Evolutionary conservation across 2,797 vertebrate species (phyloP), one percentile per base, ranked within the genome.

Genomic region (Halcyon leucocephala): DNA sequence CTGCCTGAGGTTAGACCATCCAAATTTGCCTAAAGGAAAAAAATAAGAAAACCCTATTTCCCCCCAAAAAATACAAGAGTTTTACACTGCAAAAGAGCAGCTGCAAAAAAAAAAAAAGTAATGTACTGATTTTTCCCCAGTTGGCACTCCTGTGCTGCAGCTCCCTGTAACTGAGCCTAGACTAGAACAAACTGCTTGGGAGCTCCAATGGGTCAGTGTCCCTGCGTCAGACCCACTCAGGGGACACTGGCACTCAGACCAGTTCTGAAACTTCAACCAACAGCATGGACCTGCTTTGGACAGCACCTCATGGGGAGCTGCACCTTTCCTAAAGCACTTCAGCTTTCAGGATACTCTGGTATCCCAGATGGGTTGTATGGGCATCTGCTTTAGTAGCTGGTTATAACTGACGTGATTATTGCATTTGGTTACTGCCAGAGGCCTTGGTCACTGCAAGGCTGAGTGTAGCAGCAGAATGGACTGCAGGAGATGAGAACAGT

Each of bases 261-360:
- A 7, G 3, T 26, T 57, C n/a, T 33, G 29, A 76, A 17, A 24
- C 12, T 26, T 3, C 35, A 80, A 2, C 14, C 29, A 64, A 12
- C 3, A 57, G 5, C 8, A 2, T 6, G 2, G 3, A 33, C 28
- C 24, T 5, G 0, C 48, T 7, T 1, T 51, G 42, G 12, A 35
- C 49, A 67, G 12, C 82, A 79, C 41, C n/a, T 64, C 26, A 39
- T 3, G 1, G 19, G 8, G 3, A 83, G 26, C n/a, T 74, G 8
- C 35, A 35, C 15, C 16, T 39, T 70, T 49, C 62, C 33, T 13
- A 37, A 35, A 71, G 39, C 24, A 25, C 13, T 89, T 57, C 41
- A 33, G 19, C 52, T 58, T 64, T 76, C 9, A 67, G 15, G n/a
- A 19, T 31, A 39, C 12, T 9, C n/a, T 3, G 52, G 14, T 37